These are phyloP conservation scores for Apantesis nais DNA, from an alignment of 2,888 invertebrate species.

Conservation along the genomic window DNA sequence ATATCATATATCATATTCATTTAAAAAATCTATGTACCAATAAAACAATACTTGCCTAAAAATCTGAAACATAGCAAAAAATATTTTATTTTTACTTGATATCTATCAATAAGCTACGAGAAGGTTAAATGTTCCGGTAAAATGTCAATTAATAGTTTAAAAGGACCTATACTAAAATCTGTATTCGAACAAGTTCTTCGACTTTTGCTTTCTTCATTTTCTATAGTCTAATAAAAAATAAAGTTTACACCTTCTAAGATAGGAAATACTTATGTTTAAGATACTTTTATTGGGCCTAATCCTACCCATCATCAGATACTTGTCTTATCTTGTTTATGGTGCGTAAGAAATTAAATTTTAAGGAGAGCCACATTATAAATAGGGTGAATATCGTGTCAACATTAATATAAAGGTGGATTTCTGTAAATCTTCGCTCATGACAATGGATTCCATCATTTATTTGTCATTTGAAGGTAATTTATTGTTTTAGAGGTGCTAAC, in stretches of 20 bases:
- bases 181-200: no score
- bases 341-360: no score
- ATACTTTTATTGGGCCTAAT: not conserved
- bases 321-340: not conserved
- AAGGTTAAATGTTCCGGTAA: no score
- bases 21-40: no score
- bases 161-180: no score
- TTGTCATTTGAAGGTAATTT: not conserved
- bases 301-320: not conserved
- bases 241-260: not conserved
- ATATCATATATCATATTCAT: no score
- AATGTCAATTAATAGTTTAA: no score
- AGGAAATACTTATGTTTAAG: not conserved
- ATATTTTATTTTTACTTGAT: no score
- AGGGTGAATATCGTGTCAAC: not conserved
- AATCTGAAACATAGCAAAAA: no score
- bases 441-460: not conserved
- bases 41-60: no score
- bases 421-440: not conserved
- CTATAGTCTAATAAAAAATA: no score
- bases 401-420: not conserved
- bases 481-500: not conserved
- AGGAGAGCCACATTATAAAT: not conserved
- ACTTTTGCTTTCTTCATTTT: not conserved
- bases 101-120: no score